Evolutionary conservation across 2,888 invertebrate genomes (phyloP), one percentile per base, ranked within the genome.

Genomic region (Fabriciana adippe): DNA sequence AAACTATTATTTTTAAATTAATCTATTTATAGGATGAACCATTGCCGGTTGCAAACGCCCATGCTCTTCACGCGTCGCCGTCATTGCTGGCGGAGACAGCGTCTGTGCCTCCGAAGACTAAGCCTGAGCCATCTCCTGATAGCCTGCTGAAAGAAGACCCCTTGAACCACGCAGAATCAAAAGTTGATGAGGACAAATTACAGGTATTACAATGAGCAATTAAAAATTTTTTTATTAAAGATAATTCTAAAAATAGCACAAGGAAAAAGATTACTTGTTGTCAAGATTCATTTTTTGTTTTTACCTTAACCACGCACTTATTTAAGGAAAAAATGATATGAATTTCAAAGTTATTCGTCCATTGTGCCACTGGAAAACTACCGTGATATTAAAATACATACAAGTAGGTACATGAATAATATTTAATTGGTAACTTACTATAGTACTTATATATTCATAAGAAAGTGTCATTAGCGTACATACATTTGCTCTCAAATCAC

Each of bases 111-210:
- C 74, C 74, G 66, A 78, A 79, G 57, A 83, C 74, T 73, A 78
- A 76, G 48, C 77, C 76, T 47, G 75, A 75, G 14, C 72, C 73
- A 66, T 75, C 78, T 50, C 73, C 82, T 13, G 81, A 78, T 73
- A 82, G 78, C 74, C 83, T 84, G 62, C 73, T 82, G 74, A 89
- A 88, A 75, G 88, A 88, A 57, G 92, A 92, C 72, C 82, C 86
- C 45, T 86, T 92, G 68, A 87, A 83, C 78, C 91, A 88, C 63
- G 90, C 89, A 6, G 92, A 92, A 78, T 89, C 92, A 21, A 90
- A 90, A 76, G 80, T 91, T 51, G 86, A 93, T 70, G 93, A 93
- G 79, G 90, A 92, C 68, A 92, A 88, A 81, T 77, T 93, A 74
- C 93, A 93, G 91, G 93, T 93, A 82, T 64, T 26, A 15, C 11